Conservation (phyloP, 2,888 invertebrate species). For the Trichogramma dendrolimi region DNA sequence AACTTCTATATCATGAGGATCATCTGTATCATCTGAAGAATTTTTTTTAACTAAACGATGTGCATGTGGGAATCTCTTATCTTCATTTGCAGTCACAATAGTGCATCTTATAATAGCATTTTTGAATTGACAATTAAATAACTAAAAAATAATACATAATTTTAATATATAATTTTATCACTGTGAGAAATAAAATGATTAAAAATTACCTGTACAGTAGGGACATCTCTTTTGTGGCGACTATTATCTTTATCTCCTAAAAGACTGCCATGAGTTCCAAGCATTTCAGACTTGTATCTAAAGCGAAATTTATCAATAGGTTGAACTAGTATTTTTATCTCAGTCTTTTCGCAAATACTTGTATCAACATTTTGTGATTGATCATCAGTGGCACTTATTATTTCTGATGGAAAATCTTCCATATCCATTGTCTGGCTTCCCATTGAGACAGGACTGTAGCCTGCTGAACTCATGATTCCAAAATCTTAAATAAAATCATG, state of each 20-base stretch:
- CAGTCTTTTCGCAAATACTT: conserved; percentile 44
- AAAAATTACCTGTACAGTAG: conserved; percentile 65
- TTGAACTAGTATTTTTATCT: conserved; percentile 65
- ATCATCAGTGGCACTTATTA: too few species aligned
- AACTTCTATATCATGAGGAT: conserved; percentile 63
- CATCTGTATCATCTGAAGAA: conserved; percentile 63
- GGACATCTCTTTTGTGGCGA: conserved; percentile 65
- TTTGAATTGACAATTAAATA: conserved; percentile 53
- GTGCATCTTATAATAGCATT: conserved; percentile 67
- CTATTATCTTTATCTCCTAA: conserved; percentile 62
- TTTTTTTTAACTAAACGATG: conserved; percentile 67
- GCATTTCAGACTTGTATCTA: conserved; percentile 82
- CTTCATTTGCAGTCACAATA: conserved; percentile 62
- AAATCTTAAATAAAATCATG: conserved; percentile 11
- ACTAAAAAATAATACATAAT: conserved; percentile 41
- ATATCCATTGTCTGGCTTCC: conserved; percentile 11
- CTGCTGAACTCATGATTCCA: conserved; percentile 14
- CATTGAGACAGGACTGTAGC: conserved; percentile 17
- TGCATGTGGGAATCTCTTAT: conserved; percentile 61
- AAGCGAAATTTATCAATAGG: conserved; percentile 79
- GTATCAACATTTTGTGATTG: not conserved
- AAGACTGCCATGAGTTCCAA: conserved; percentile 72
- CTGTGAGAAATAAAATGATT: not conserved
- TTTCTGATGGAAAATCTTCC: not conserved
- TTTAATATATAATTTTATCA: not conserved